Base-by-base conservation (phyloP, 2,113 vertebrate genomes). In the Spheniscus mendiculus region DNA sequence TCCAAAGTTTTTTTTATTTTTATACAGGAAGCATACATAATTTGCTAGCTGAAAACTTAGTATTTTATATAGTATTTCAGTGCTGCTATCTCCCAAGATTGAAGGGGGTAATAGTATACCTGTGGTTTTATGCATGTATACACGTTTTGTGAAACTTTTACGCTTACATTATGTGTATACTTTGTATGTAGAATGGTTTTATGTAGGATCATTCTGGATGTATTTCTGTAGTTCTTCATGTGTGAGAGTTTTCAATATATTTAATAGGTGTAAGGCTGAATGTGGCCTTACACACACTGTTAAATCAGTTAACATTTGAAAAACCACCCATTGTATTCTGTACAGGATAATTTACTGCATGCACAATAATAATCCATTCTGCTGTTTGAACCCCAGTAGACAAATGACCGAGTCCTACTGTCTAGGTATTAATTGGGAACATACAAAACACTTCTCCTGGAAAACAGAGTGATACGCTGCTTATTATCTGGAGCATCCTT, bases 151-250 rank as follows among this genome's bases (percentile, higher is more conserved):
- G 84, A n/a, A 72, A 38, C 42, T 52, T 77, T 34, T 45, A 20
- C 20, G 4, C 9, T 52, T 71, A 0, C 0, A 3, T 36, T 81
- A 15, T 50, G 29, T 52, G 29, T 59, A 2, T 17, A 8, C 44
- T 50, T 73, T 58, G 5, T 55, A 25, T 15, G 13, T 62, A 20
- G 40, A 78, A 22, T 27, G 29, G 14, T 49, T 89, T 65, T 72
- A 50, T 36, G 13, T 11, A 50, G 29, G 27, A 27, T 62, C 25
- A 15, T 85, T 61, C 30, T 91, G 40, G 27, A 27, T 69, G 12
- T 47, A 18, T 59, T 49, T 62, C 10, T 45, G 15, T 62, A 73
- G 16, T 38, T 84, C 34, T 78, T 83, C 10, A 9, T 25, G 10
- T 74, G 50, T 38, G 16, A 38, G 32, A 34, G 34, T 67, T 93